These are phyloP conservation scores for Lophochroa leadbeateri DNA, from an alignment of 2,113 vertebrate genomes.

Conservation along the genomic window DNA sequence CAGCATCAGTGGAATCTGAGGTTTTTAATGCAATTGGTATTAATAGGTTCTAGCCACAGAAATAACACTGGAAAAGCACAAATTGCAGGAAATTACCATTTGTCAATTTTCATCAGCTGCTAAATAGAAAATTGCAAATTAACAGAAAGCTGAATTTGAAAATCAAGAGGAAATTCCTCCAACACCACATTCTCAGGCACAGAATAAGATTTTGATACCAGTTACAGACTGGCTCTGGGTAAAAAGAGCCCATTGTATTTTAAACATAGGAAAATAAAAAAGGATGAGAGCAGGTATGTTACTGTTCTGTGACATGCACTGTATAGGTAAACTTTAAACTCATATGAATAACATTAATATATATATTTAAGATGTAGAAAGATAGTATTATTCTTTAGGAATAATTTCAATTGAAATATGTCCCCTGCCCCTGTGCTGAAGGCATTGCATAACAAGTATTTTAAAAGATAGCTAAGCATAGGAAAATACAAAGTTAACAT, in stretches of 20 bases:
- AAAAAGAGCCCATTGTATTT: background rate
- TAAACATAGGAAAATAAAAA: background rate
- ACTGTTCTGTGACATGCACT: background rate
- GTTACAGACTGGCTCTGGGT: background rate
- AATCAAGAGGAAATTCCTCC: background rate
- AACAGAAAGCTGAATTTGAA: background rate
- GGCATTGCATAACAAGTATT: background rate
- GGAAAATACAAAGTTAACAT: background rate
- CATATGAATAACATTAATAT: background rate
- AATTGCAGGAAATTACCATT: constrained; percentile 24
- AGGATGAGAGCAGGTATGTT: background rate
- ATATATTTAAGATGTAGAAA: background rate
- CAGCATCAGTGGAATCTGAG: background rate
- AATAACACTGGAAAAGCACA: background rate
- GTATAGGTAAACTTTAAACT: background rate
- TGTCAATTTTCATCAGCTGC: background rate
- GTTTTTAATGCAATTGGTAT: constrained; percentile 31
- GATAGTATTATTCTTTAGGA: background rate
- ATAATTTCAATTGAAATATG: background rate
- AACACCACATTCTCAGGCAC: background rate
- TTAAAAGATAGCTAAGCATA: background rate
- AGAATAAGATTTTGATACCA: background rate
- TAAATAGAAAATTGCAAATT: constrained; percentile 20
- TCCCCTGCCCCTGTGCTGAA: background rate
- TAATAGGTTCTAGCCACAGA: background rate